Evolutionary conservation across 2,113 vertebrate genomes (phyloP).

Genomic region (Odontophorus gujanensis): DNA sequence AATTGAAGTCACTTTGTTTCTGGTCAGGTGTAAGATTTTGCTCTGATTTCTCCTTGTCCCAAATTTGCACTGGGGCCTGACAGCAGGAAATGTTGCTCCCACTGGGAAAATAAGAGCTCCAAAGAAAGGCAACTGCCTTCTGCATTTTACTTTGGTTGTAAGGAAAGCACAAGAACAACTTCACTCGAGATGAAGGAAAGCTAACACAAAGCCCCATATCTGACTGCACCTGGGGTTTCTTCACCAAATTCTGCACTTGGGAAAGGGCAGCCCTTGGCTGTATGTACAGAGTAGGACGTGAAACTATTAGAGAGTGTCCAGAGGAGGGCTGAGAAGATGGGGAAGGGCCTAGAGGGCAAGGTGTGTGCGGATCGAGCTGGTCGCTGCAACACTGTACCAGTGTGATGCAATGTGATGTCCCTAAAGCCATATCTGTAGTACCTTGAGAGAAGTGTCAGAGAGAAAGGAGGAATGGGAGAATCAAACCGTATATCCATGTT

Average conservation of each 20-base stretch:
- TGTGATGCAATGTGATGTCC: slow-evolving; percentile 64
- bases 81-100: not conserved
- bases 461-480: slow-evolving; percentile 52
- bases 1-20: not conserved
- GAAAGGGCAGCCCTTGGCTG: too few relatives aligned
- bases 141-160: not conserved
- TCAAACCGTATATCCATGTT: slow-evolving; percentile 34
- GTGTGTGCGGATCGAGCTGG: slow-evolving; percentile 2
- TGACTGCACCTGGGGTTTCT: not conserved
- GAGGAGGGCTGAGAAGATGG: too few relatives aligned
- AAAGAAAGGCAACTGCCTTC: not conserved
- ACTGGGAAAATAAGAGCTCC: not conserved
- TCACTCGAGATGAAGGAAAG: not conserved
- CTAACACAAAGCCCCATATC: not conserved
- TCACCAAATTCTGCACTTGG: too few relatives aligned
- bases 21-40: not conserved
- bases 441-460: slow-evolving; percentile 27
- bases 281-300: too few relatives aligned
- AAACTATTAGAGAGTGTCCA: too few relatives aligned
- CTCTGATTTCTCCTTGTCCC: not conserved
- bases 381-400: slow-evolving; percentile 52
- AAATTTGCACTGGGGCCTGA: not conserved
- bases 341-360: too few relatives aligned
- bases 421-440: slow-evolving; percentile 78
- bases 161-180: not conserved